phyloP scores from a whole-genome alignment of 1,140 invertebrate species.

The Atta texana region DNA sequence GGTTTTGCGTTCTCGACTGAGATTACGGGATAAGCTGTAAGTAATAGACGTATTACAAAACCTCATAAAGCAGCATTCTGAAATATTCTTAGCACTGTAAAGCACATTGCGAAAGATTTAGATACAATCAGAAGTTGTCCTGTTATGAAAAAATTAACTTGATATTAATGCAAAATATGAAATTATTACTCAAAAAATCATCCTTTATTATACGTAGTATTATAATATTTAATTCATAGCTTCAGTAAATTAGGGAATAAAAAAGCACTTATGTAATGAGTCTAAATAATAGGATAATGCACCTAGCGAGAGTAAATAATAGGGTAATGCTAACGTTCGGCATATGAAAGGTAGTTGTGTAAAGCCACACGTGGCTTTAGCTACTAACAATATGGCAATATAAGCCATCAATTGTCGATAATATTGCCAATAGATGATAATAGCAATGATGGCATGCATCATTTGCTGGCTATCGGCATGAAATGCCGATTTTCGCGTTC shows the following conservation, averaged over 20 bases:
- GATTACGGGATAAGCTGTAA: background rate
- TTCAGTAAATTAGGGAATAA: background rate
- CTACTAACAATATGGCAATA: slow-evolving; percentile 30
- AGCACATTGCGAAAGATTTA: background rate
- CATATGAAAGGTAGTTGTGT: slow-evolving; percentile 25
- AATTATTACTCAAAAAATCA: background rate
- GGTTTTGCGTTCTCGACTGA: background rate
- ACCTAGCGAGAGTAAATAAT: slow-evolving; percentile 1
- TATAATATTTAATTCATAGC: slow-evolving; percentile 2
- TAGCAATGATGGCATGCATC: slow-evolving; percentile 25
- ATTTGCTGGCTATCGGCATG: slow-evolving; percentile 8
- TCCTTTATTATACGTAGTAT: background rate
- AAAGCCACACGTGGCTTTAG: slow-evolving; percentile 43
- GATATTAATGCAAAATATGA: background rate
- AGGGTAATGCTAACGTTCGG: slow-evolving; percentile 10
- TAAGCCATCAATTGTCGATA: slow-evolving; percentile 36
- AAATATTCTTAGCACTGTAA: background rate
- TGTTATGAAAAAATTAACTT: background rate
- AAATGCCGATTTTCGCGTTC: slow-evolving; percentile 31
- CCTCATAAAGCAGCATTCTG: background rate
- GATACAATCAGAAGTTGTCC: background rate
- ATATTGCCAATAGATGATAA: slow-evolving; percentile 40
- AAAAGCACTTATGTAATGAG: background rate
- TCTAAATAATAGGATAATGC: slow-evolving; percentile 9
- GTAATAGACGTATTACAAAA: slow-evolving; percentile 1